Percentiles rank a stretch among this genome's conserved stretches.
phyloP scores from a whole-genome alignment of 1,140 invertebrate genomes.

The Penaeus indicus region DNA sequence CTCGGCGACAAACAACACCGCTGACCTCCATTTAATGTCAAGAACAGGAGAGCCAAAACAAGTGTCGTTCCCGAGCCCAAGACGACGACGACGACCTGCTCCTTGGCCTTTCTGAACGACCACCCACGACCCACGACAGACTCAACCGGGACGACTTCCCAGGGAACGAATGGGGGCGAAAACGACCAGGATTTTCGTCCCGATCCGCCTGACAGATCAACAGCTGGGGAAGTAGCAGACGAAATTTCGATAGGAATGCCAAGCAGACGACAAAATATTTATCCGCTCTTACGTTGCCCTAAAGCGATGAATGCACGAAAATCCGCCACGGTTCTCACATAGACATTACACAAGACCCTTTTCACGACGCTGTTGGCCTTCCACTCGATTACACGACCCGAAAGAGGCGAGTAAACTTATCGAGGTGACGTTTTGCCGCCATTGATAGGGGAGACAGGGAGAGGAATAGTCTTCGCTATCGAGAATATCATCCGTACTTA shows the following conservation, averaged over 20 bases:
- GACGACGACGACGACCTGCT: too few species aligned
- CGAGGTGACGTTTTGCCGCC: conserved; percentile 58
- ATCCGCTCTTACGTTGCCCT: conserved; percentile 3
- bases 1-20: too few species aligned
- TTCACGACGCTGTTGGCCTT: background rate
- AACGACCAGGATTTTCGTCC: background rate
- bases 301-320: background rate
- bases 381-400: background rate
- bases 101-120: too few species aligned
- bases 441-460: conserved; percentile 32
- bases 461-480: conserved; percentile 14
- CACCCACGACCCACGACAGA: too few species aligned
- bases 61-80: too few species aligned
- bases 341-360: too few species aligned
- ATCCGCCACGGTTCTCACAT: background rate
- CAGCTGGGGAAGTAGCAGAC: conserved; percentile 46
- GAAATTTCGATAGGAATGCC: conserved; percentile 62
- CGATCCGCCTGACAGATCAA: background rate
- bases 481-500: conserved; percentile 49
- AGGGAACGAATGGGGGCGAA: too few species aligned
- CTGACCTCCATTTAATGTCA: too few species aligned
- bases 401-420: conserved; percentile 9
- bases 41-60: too few species aligned
- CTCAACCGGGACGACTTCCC: too few species aligned
- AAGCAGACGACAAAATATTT: conserved; percentile 60